Base-by-base conservation (phyloP, 23 tunicate species). In the Styela plicata region DNA sequence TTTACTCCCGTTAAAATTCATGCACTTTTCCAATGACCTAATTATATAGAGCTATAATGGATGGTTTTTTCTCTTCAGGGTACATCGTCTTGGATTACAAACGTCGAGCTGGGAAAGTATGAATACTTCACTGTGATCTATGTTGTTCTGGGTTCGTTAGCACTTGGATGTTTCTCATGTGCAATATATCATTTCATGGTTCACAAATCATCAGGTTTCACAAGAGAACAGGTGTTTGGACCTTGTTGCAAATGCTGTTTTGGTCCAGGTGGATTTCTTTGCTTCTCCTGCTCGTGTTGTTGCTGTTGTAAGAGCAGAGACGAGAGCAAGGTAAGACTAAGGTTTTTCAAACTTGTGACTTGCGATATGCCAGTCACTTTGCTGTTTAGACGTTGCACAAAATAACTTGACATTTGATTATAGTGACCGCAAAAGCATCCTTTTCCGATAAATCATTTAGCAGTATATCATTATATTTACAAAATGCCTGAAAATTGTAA, bases 151-250 rank as follows among this genome's bases (percentile, higher is more conserved):
- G 81, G 81, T 52, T 28, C 66, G 5, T 0, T 53, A 24, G 66
- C 29, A 21, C 25, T 52, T 20, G 81, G 64, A 22, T 52, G 66
- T n/a, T 76, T 76, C 66, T 22, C 66, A 10, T 76, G 81, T 52
- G 81, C 81, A 24, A 22, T 76, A 7, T 76, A 76, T 53, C 81
- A 76, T 53, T 76, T 44, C 66, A 44, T 76, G 81, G 81, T 76
- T 76, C 81, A 76, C 31, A 76, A 76, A 44, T 36, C 81, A 33
- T 53, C 81, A 31, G 18, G 31, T 53, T 76, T 33, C 66, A 76
- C 81, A 53, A 52, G 81, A 53, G 81, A 76, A 29, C 66, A 76
- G 24, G 81, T 76, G n/a, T 76, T 76, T 44, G 81, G 81, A 29
- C 81, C 81, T 21, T 76, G 81, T 24, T 76, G 81, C 27, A 36